Evolutionary conservation across 2,888 invertebrate species (phyloP).

Genomic region (Periphyllus acericola): DNA sequence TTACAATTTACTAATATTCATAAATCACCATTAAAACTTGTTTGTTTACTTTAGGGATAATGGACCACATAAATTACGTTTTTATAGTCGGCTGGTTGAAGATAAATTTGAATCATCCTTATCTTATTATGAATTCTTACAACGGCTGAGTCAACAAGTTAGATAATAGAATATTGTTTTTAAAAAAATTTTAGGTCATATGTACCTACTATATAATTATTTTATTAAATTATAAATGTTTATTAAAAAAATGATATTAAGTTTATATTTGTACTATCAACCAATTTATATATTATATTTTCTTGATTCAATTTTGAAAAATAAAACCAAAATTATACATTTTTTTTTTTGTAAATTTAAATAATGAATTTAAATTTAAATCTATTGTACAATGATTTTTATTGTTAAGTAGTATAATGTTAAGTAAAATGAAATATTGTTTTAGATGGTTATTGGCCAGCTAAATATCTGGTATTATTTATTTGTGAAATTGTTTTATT

Average conservation of each 20-base stretch:
- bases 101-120: slow-evolving; percentile 93
- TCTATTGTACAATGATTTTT: slow-evolving; percentile 38
- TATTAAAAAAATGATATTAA: slow-evolving; percentile 49
- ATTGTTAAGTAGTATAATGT: slow-evolving; percentile 34
- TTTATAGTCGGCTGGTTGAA: slow-evolving; percentile 90
- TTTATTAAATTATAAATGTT: slow-evolving; percentile 42
- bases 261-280: slow-evolving; percentile 43
- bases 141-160: slow-evolving; percentile 90
- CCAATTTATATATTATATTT: slow-evolving; percentile 32
- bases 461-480: slow-evolving; percentile 46
- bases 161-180: slow-evolving; percentile 71
- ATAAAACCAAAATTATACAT: slow-evolving; percentile 26
- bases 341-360: slow-evolving; percentile 16
- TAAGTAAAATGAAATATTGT: slow-evolving; percentile 34
- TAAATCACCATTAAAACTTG: slow-evolving; percentile 2
- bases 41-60: slow-evolving; percentile 80
- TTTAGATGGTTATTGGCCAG: slow-evolving; percentile 53
- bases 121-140: slow-evolving; percentile 98
- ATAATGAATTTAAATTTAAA: slow-evolving; percentile 10
- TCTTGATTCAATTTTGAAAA: slow-evolving; percentile 24
- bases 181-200: not conserved
- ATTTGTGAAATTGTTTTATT: slow-evolving; percentile 58
- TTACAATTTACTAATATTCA: not conserved
- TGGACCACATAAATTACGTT: slow-evolving; percentile 81
- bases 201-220: slow-evolving; percentile 3